Evolutionary conservation across 2,113 vertebrate species (phyloP).

Genomic region (Leptocoma aspasia): DNA sequence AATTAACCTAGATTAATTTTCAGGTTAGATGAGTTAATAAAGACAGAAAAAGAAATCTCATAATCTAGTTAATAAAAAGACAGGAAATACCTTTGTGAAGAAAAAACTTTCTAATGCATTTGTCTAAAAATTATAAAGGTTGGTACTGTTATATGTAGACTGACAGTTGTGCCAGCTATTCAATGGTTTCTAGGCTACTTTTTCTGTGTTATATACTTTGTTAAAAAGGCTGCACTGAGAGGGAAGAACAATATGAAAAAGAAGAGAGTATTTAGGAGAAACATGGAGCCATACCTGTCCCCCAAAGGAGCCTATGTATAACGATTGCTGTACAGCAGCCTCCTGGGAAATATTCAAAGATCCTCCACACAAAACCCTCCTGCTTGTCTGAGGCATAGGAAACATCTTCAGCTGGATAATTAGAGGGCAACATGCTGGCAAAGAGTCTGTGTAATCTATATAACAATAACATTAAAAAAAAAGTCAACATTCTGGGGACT

Average conservation of each 20-base stretch:
- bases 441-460: constrained; percentile 57
- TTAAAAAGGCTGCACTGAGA: neutral
- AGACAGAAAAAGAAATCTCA: neutral
- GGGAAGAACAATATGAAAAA: neutral
- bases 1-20: neutral
- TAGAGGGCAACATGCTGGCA: constrained; percentile 36
- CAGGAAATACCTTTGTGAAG: neutral
- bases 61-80: neutral
- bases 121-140: neutral
- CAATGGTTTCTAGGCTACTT: neutral
- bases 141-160: neutral
- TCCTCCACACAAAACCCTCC: neutral
- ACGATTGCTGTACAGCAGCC: neutral
- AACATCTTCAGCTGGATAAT: constrained; percentile 34
- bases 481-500: constrained; percentile 49
- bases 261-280: neutral
- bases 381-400: neutral
- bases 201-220: neutral
- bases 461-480: constrained; percentile 62
- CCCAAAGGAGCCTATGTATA: neutral
- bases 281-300: neutral
- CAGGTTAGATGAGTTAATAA: neutral
- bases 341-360: neutral
- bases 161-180: neutral
- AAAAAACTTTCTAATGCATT: neutral